Evolutionary conservation across 2,888 invertebrate genomes (phyloP), one percentile per base, ranked within the genome.

Genomic region (Macrosiphum euphorbiae): DNA sequence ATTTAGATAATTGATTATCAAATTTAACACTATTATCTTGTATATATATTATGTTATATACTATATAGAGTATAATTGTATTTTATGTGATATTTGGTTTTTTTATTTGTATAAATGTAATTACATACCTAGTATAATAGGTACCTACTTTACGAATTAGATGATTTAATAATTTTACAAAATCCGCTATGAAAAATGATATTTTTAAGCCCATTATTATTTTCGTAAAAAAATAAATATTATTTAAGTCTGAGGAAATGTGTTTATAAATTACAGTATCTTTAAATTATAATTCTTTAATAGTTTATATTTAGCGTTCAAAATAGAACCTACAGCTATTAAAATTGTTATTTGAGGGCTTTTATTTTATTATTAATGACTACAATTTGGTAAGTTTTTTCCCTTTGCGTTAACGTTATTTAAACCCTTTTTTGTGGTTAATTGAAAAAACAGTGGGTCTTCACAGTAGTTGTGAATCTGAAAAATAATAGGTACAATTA

Each of bases 401-500:
- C 44, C 52, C 41, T 85, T 61, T 50, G 50, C 85, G 35, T 94
- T 94, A 90, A 41, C 58, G 86, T 94, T 92, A 55, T 88, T 92
- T 92, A 44, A 55, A 92, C 92, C 92, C 88, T 92, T 88, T 87
- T 92, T 78, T 41, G 88, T 92, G 92, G 92, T 94, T 94, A 94
- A 94, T 94, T 94, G 90, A 90, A 94, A 78, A 94, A 94, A 87
- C 94, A 90, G 90, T 61, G 94, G 44, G 85, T 90, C 87, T 94
- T 94, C 85, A 50, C 86, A 90, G 93, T 52, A 86, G 85, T 87
- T 90, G 94, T 61, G 94, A 85, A 93, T 90, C 89, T 93, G 93
- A 58, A 86, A 90, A 90, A 94, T 94, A 94, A 94, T 94, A 94
- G 94, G 61, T 94, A 94, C 94, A 94, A 94, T 94, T 94, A 94